These are phyloP conservation scores for Unio delphinus DNA, from an alignment of 2,888 invertebrate genomes.

Conservation along the genomic window DNA sequence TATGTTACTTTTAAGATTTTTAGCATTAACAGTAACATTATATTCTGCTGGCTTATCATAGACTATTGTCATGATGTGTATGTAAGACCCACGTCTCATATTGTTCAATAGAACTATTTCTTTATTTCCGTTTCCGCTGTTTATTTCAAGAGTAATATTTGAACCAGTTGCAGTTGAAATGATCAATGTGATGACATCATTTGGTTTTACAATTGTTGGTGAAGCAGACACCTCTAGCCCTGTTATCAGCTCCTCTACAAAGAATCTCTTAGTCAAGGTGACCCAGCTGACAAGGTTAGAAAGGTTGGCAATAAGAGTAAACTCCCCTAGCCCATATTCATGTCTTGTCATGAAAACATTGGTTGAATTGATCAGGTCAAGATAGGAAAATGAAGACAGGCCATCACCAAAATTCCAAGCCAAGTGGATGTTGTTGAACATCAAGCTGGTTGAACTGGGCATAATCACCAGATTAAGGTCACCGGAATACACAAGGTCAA, in stretches of 20 bases:
- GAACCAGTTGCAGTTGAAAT: conserved; percentile 34
- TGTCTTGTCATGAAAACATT: conserved; percentile 15
- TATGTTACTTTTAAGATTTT: conserved; percentile 20
- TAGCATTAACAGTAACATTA: conserved; percentile 20
- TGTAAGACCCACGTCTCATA: conserved; percentile 23
- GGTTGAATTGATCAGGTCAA: conserved; percentile 8
- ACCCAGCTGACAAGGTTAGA: conserved; percentile 39
- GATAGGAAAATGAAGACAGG: not conserved
- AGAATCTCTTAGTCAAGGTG: conserved; percentile 13
- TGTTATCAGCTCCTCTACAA: conserved; percentile 32
- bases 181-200: conserved; percentile 21
- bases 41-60: conserved; percentile 27
- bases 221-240: conserved; percentile 24
- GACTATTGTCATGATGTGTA: conserved; percentile 12
- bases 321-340: conserved; percentile 31
- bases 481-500: conserved; percentile 21
- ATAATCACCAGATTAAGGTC: conserved; percentile 12
- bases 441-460: conserved; percentile 1
- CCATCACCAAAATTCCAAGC: conserved; percentile 35
- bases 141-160: conserved; percentile 24
- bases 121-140: conserved; percentile 22
- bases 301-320: conserved; percentile 22
- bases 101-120: conserved; percentile 24
- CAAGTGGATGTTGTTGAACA: conserved; percentile 16
- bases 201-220: conserved; percentile 16